Conservation (phyloP, 2,113 vertebrate genomes). For the Ardeotis arabs region DNA sequence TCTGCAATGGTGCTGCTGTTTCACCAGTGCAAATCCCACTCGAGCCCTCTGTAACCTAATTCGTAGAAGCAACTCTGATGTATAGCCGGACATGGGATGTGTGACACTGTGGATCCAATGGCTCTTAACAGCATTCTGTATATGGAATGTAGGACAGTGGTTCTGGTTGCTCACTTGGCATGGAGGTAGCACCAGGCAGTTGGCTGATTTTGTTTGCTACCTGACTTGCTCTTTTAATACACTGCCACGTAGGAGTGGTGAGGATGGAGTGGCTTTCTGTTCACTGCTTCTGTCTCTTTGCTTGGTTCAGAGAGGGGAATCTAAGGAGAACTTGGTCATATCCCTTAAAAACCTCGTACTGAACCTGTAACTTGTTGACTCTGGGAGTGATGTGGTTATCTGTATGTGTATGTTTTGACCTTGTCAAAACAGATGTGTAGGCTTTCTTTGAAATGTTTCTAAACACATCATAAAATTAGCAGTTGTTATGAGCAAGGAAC, state of each 20-base stretch:
- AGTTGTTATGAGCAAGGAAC: neutral
- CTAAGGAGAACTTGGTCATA: neutral
- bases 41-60: neutral
- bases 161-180: neutral
- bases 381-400: neutral
- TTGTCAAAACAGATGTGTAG: neutral
- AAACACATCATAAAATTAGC: neutral
- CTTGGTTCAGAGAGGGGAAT: neutral
- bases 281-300: neutral
- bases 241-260: rapidly evolving
- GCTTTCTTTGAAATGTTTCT: neutral
- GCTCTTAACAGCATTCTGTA: neutral
- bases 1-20: neutral
- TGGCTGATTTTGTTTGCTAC: neutral
- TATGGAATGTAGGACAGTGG: neutral
- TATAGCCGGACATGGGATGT: rapidly evolving
- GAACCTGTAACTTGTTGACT: neutral
- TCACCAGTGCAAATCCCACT: neutral
- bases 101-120: neutral
- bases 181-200: neutral
- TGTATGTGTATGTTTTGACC: neutral
- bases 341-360: neutral
- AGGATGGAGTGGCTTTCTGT: neutral
- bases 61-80: neutral
- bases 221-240: neutral